Conservation (phyloP, 2,888 invertebrate species). For the Osmoderma eremita region DNA sequence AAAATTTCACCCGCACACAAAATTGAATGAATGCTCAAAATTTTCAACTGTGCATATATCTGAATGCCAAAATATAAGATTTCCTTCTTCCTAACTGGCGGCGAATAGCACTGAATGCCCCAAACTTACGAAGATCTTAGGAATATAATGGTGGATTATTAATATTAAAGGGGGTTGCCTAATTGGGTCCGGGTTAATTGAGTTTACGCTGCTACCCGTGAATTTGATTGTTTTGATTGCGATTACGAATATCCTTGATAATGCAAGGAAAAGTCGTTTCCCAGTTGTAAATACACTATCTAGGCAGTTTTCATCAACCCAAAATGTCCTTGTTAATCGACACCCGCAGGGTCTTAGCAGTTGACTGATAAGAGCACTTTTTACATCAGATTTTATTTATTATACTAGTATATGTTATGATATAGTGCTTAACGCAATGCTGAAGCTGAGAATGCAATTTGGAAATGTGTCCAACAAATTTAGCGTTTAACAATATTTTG, state of each 20-base stretch:
- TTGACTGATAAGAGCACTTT: too few relatives aligned
- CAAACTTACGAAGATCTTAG: not conserved
- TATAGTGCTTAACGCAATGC: too few relatives aligned
- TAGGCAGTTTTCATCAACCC: conserved; percentile 33
- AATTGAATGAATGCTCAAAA: too few relatives aligned
- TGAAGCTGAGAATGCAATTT: too few relatives aligned
- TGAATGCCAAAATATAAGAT: too few relatives aligned
- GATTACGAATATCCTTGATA: conserved; percentile 43
- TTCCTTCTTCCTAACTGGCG: not conserved
- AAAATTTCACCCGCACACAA: too few relatives aligned
- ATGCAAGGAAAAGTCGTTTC: conserved; percentile 49
- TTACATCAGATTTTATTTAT: too few relatives aligned
- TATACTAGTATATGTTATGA: too few relatives aligned
- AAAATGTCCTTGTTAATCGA: conserved; percentile 9
- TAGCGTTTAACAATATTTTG: too few relatives aligned
- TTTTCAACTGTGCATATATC: too few relatives aligned
- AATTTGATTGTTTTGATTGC: conserved; percentile 48
- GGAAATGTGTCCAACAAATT: too few relatives aligned
- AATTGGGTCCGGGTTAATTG: conserved; percentile 42
- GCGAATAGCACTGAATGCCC: not conserved
- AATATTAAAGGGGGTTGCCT: conserved; percentile 42
- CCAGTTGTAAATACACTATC: conserved; percentile 47
- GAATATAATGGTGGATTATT: conserved; percentile 21
- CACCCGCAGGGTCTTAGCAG: not conserved
- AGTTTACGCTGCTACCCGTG: conserved; percentile 37